These are phyloP conservation scores for Cuniculus paca DNA, from an alignment of 2,797 vertebrate species.

Conservation along the genomic window DNA sequence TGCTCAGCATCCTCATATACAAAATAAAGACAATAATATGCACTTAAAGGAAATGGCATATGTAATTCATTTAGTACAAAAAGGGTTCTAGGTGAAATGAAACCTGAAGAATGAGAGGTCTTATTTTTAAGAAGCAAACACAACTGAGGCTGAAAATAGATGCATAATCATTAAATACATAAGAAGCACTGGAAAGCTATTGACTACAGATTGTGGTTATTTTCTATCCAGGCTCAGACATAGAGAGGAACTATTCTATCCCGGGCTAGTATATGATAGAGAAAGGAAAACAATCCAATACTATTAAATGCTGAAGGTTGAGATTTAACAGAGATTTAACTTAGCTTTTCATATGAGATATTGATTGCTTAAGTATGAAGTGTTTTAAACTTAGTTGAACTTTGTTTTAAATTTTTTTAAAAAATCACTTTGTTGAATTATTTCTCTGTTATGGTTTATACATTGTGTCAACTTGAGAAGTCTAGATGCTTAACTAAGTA, in stretches of 20 bases:
- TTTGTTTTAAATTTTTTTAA: background rate
- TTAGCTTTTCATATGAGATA: conserved; percentile 14
- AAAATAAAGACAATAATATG: background rate
- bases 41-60: background rate
- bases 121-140: background rate
- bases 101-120: background rate
- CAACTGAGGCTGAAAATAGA: background rate
- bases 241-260: background rate
- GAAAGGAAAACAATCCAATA: background rate
- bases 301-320: background rate
- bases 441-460: too few relatives aligned
- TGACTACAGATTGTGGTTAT: background rate
- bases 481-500: too few relatives aligned
- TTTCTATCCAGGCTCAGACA: background rate
- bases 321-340: conserved; percentile 35
- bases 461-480: too few relatives aligned
- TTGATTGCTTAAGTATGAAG: conserved; percentile 12
- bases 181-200: background rate
- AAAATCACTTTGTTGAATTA: background rate
- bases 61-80: background rate
- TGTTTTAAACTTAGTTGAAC: background rate
- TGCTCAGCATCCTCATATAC: background rate
- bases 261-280: background rate
- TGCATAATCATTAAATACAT: background rate
- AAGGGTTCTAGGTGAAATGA: background rate